phyloP scores from a whole-genome alignment of 2,797 vertebrate genomes.

The Falco rusticolus region DNA sequence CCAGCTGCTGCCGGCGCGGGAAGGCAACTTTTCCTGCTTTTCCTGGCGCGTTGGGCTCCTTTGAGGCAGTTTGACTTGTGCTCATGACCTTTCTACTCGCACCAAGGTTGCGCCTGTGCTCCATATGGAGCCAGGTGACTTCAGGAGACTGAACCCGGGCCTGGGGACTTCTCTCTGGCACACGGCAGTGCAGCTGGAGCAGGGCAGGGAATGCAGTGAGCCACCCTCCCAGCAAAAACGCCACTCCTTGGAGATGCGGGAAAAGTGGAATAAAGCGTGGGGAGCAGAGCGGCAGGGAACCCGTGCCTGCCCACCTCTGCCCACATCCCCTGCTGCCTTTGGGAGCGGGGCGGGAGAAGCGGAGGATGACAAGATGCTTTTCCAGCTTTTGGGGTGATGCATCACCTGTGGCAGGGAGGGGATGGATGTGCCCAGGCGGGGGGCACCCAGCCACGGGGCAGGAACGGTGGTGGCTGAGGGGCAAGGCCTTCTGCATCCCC shows the following conservation, averaged over 20 bases:
- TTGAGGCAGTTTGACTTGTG: not conserved
- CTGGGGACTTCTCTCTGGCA: not conserved
- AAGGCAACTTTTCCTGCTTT: not conserved
- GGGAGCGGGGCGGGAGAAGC: accelerated
- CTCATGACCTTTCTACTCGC: not conserved
- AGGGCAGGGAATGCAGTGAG: not conserved
- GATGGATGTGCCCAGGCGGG: accelerated
- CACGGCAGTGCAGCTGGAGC: not conserved
- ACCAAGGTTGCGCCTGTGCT: not conserved
- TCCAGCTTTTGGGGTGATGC: not conserved
- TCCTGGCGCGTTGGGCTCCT: not conserved
- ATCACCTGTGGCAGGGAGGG: not conserved
- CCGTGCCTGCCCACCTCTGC: accelerated
- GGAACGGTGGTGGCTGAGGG: not conserved
- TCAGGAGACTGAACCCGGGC: not conserved
- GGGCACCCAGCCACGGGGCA: not conserved
- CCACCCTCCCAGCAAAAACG: not conserved
- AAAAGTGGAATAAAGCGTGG: accelerated
- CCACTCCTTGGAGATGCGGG: accelerated
- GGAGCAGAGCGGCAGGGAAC: not conserved
- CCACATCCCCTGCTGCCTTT: accelerated
- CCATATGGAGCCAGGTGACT: not conserved
- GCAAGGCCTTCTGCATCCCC: not conserved
- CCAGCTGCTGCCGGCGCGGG: not conserved
- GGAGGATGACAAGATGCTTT: not conserved